Percentiles rank a stretch among this genome's conserved stretches.
These are phyloP conservation scores for Heliconius melpomene DNA, from an alignment of 1,140 invertebrate genomes.

Conservation along the genomic window DNA sequence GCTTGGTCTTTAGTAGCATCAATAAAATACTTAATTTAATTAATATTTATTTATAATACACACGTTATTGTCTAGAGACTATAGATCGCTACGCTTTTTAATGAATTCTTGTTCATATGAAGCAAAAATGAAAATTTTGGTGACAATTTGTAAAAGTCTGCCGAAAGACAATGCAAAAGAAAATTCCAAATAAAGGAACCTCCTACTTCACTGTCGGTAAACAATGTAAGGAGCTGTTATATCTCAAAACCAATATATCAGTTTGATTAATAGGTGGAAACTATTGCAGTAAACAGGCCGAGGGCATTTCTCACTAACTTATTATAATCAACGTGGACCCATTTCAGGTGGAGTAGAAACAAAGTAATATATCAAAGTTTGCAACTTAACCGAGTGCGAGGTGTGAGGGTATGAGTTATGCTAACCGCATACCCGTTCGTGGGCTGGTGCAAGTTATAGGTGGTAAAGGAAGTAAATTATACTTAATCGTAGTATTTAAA, in stretches of 20 bases:
- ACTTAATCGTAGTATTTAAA: no score
- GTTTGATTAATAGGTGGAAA: conserved; percentile 36
- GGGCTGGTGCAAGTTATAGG: conserved; percentile 1
- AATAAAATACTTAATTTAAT: no score
- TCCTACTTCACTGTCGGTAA: neutral
- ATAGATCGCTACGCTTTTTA: no score
- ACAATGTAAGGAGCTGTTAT: neutral
- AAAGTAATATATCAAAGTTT: conserved; percentile 68
- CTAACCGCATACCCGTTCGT: conserved; percentile 54
- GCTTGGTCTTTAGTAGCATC: no score
- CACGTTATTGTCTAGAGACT: no score
- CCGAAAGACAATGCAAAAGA: neutral
- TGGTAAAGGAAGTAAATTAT: neutral
- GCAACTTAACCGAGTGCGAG: conserved; percentile 63
- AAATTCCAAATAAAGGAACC: neutral
- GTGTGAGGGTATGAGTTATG: conserved; percentile 69
- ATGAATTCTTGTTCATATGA: no score
- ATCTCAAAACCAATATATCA: conserved; percentile 31
- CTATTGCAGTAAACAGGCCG: conserved; percentile 34
- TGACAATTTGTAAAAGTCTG: neutral
- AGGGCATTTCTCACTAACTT: conserved; percentile 38
- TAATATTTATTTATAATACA: no score
- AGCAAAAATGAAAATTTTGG: no score
- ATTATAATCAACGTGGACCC: conserved; percentile 50
- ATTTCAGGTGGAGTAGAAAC: conserved; percentile 57